These are phyloP conservation scores for Epirrhoe alternata DNA, from an alignment of 2,888 invertebrate genomes.

Conservation along the genomic window DNA sequence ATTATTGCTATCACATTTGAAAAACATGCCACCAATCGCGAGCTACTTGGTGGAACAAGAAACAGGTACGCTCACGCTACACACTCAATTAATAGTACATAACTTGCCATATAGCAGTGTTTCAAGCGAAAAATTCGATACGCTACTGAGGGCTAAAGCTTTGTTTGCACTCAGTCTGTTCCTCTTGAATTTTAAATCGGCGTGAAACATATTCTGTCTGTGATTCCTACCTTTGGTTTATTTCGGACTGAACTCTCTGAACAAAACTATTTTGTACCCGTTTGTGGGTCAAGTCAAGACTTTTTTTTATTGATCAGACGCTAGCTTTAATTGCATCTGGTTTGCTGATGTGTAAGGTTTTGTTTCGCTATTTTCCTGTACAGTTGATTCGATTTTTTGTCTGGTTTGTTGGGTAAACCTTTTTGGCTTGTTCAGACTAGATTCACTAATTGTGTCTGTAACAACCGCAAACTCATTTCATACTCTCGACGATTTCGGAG, in stretches of 20 bases:
- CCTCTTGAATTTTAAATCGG: slow-evolving; percentile 56
- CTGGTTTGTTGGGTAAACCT: background rate
- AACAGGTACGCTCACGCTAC: background rate
- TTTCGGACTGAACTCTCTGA: slow-evolving; percentile 49
- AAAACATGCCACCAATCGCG: background rate
- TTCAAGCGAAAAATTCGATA: slow-evolving; percentile 47
- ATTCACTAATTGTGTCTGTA: slow-evolving; percentile 17
- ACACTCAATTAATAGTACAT: background rate
- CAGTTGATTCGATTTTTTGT: slow-evolving; percentile 10
- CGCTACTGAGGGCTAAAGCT: slow-evolving; percentile 28
- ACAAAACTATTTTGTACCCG: slow-evolving; percentile 45
- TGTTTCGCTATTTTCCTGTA: background rate
- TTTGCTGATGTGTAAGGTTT: slow-evolving; percentile 22
- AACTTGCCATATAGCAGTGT: slow-evolving; percentile 37
- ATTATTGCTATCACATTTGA: slow-evolving; percentile 9
- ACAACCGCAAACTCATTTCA: slow-evolving; percentile 24
- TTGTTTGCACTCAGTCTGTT: slow-evolving; percentile 50
- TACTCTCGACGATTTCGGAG: slow-evolving; percentile 18
- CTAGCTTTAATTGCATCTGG: slow-evolving; percentile 33
- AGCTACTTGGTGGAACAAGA: background rate
- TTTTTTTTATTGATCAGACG: slow-evolving; percentile 20
- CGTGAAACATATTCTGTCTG: slow-evolving; percentile 54
- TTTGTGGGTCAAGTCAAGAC: slow-evolving; percentile 38
- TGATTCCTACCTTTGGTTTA: slow-evolving; percentile 50
- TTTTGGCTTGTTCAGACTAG: slow-evolving; percentile 2